Conservation (phyloP, 2,113 vertebrate genomes). For the Dicaeum eximium region DNA sequence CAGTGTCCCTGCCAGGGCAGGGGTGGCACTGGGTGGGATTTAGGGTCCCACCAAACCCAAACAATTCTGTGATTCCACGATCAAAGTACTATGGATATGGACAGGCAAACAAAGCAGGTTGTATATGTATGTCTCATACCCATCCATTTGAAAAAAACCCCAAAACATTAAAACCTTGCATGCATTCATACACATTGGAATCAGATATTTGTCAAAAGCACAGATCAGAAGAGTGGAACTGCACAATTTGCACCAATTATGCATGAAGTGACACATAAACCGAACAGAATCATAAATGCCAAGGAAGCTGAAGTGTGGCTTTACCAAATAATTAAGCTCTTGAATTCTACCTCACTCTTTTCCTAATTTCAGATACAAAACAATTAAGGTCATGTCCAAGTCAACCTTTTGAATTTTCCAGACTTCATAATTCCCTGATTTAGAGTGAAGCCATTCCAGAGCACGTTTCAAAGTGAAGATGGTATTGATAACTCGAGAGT, state of each 20-base stretch:
- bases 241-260: neutral
- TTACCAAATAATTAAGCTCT: neutral
- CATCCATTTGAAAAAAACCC: neutral
- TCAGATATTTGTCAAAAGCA: neutral
- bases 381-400: neutral
- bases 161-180: neutral
- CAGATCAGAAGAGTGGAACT: neutral
- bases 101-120: neutral
- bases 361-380: neutral
- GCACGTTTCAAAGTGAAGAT: neutral
- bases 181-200: neutral
- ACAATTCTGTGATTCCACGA: fast-evolving
- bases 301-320: neutral
- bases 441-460: neutral
- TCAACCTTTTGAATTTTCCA: neutral
- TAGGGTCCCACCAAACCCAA: neutral
- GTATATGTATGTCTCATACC: neutral
- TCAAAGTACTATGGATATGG: neutral
- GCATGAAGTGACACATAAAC: neutral
- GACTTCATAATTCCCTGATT: neutral
- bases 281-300: neutral
- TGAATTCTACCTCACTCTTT: neutral
- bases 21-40: fast-evolving
- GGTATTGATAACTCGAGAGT: fast-evolving
- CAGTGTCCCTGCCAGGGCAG: neutral